Evolutionary conservation across 2,113 vertebrate species (phyloP).

Genomic region (Crocuta crocuta): DNA sequence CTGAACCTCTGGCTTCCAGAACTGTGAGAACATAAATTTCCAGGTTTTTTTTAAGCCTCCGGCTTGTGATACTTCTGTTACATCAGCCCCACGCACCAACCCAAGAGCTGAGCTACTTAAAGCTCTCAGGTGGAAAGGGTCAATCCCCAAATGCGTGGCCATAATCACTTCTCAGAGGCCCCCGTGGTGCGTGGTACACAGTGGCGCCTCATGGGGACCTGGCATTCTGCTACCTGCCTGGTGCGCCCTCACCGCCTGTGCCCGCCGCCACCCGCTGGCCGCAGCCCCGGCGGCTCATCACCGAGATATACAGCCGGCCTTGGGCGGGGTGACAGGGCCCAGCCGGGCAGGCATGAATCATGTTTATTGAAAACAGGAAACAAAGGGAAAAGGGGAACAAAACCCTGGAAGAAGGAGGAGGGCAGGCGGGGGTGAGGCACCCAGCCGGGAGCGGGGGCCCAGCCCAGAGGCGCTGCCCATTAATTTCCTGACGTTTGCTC

Average conservation of each 20-base stretch:
- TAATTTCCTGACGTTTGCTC: conserved; percentile 83
- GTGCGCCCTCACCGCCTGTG: accelerated
- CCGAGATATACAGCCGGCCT: conserved; percentile 56
- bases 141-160: accelerated
- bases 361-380: conserved; percentile 82
- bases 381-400: conserved; percentile 79
- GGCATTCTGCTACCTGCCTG: neutral
- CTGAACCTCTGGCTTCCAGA: neutral
- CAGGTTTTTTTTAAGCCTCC: neutral
- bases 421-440: neutral
- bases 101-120: accelerated
- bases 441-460: neutral
- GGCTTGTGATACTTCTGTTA: neutral
- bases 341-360: conserved; percentile 58
- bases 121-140: neutral
- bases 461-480: conserved; percentile 57
- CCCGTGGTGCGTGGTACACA: neutral
- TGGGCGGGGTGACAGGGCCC: conserved; percentile 29
- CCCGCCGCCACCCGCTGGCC: accelerated
- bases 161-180: accelerated
- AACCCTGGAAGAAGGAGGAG: neutral
- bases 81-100: neutral
- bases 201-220: neutral
- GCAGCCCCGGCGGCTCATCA: neutral
- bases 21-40: neutral